Evolutionary conservation across 2,797 vertebrate genomes (phyloP), one percentile per base, ranked within the genome.

Genomic region (Glossophaga mutica): DNA sequence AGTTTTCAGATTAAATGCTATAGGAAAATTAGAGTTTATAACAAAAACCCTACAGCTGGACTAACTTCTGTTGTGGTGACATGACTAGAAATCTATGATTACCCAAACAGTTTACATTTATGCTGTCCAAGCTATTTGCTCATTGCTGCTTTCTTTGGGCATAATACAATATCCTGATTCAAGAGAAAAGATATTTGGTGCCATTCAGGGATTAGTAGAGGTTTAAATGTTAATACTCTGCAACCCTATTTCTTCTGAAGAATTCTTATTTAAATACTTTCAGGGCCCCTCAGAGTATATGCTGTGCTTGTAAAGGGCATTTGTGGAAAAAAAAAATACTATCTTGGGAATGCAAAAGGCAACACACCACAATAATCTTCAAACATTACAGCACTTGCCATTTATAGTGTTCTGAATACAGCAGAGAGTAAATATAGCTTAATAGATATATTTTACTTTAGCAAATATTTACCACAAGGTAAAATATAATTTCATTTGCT

Each of bases 181-280:
- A 96, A 97, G 97, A 97, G 94, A 97, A 97, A 97, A 97, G 95
- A 95, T 95, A 83, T 84, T 97, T 85, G 67, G 39, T 92, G 62
- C 81, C 97, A 81, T 87, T 96, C 91, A 97, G 94, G 96, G 97
- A 98, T 98, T 98, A 98, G 95, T 59, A 94, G 85, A 88, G 91
- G 84, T 97, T 98, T 98, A 98, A 97, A 96, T 96, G 96, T 97
- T 98, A 98, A 98, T 97, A 94, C 94, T 97, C 95, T 92, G 65
- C 85, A 98, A 97, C 52, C 71, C 94, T 95, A 92, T 83, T 57
- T 97, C 91, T 96, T 97, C 88, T 96, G 87, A 97, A 86, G 96
- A 97, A 98, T 96, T 97, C 95, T 91, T 97, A 98, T 98, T 98
- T 97, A 97, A 97, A 98, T 98, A 98, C 95, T 87, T 92, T 93